Percentiles rank a stretch among this genome's conserved stretches.
Conservation (phyloP, 2,113 vertebrate genomes). For the Melanocharis versteri region DNA sequence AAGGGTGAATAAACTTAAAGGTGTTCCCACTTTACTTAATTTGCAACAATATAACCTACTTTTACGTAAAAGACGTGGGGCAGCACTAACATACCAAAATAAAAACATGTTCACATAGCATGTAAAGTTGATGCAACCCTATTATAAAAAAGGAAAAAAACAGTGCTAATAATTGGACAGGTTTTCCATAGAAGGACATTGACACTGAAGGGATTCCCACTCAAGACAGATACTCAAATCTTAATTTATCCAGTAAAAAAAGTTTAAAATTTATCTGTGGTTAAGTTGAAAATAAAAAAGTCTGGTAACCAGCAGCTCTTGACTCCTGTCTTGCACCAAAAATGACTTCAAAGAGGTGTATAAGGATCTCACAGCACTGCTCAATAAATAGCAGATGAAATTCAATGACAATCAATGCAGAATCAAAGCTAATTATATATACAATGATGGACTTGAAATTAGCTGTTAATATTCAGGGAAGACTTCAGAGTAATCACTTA, state of each 20-base stretch:
- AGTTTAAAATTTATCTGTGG: background rate
- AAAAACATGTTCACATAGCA: background rate
- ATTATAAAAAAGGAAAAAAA: background rate
- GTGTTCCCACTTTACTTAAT: background rate
- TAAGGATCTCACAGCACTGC: background rate
- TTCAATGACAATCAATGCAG: slow-evolving; percentile 55
- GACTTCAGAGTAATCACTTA: slow-evolving; percentile 26
- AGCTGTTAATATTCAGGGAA: slow-evolving; percentile 53
- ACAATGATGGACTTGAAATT: slow-evolving; percentile 44
- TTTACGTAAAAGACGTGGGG: background rate
- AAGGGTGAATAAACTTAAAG: background rate
- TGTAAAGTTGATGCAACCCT: background rate
- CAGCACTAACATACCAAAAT: background rate
- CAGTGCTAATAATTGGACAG: background rate
- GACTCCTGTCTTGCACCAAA: background rate
- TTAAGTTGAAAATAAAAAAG: background rate
- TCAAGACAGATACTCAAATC: background rate
- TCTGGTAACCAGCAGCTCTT: background rate
- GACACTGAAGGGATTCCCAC: background rate
- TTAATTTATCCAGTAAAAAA: background rate
- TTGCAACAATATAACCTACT: background rate
- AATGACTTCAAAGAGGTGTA: background rate
- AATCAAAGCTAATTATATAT: slow-evolving; percentile 53
- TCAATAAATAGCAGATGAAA: slow-evolving; percentile 46
- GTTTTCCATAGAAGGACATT: background rate